Conservation (phyloP, 2,113 vertebrate species). For the Centrocercus urophasianus region DNA sequence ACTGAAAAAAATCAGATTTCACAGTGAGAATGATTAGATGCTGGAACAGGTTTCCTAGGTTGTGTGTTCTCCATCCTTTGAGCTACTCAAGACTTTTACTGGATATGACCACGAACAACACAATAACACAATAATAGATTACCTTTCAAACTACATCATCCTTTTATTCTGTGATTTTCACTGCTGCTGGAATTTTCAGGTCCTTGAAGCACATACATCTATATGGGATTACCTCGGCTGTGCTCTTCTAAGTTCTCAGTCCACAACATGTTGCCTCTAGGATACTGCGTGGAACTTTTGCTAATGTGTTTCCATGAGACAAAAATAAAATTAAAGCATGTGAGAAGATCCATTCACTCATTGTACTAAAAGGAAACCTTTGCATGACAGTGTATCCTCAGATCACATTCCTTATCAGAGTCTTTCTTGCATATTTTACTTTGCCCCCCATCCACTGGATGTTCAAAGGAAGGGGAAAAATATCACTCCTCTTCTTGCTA, state of each 20-base stretch:
- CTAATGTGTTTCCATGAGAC: neutral
- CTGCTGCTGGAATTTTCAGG: neutral
- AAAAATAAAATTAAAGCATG: neutral
- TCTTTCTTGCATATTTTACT: neutral
- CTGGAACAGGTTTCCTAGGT: neutral
- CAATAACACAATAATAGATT: neutral
- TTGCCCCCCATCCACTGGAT: neutral
- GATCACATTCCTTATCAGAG: neutral
- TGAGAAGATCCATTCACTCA: neutral
- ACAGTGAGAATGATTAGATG: neutral
- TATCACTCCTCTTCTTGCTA: neutral
- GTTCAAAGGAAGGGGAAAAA: neutral
- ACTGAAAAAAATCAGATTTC: neutral
- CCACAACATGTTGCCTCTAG: neutral
- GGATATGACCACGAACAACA: neutral
- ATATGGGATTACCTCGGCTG: neutral
- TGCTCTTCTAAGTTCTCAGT: neutral
- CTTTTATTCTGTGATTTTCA: neutral
- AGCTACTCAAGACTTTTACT: neutral
- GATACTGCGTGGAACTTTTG: neutral
- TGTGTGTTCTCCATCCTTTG: neutral
- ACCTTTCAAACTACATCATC: neutral
- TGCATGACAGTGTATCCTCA: neutral
- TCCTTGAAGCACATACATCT: neutral
- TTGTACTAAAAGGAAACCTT: neutral